These are phyloP conservation scores for Ivindomyrus marchei DNA, from an alignment of 2,113 vertebrate genomes.

Conservation along the genomic window DNA sequence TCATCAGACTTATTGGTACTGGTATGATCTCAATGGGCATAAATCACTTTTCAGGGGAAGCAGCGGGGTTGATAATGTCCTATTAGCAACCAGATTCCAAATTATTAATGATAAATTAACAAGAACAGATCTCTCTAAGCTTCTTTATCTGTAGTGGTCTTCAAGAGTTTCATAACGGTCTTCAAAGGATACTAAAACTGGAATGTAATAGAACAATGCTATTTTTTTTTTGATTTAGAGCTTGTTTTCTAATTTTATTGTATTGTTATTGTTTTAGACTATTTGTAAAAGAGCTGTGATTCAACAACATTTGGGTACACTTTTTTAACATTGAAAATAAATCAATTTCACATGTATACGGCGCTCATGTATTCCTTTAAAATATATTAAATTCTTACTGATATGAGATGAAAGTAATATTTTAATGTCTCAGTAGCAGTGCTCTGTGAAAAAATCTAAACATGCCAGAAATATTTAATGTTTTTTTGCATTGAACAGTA, in stretches of 20 bases:
- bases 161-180: background rate
- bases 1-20: slow-evolving; percentile 90
- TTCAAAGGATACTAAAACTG: background rate
- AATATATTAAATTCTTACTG: background rate
- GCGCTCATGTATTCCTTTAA: background rate
- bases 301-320: background rate
- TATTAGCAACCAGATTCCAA: slow-evolving; percentile 84
- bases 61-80: slow-evolving; percentile 83
- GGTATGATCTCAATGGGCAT: slow-evolving; percentile 87
- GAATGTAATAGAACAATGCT: background rate
- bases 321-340: background rate
- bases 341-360: background rate
- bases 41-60: slow-evolving; percentile 78
- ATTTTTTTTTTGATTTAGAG: background rate
- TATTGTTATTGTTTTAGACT: background rate
- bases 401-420: background rate
- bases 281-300: background rate
- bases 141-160: slow-evolving; percentile 43
- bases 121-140: slow-evolving; percentile 60
- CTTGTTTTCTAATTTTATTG: background rate
- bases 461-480: background rate
- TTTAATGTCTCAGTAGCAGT: background rate
- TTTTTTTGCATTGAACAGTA: background rate
- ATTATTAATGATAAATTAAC: slow-evolving; percentile 90
- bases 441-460: background rate